phyloP scores from a whole-genome alignment of 2,113 vertebrate genomes.

The Salvelinus fontinalis region DNA sequence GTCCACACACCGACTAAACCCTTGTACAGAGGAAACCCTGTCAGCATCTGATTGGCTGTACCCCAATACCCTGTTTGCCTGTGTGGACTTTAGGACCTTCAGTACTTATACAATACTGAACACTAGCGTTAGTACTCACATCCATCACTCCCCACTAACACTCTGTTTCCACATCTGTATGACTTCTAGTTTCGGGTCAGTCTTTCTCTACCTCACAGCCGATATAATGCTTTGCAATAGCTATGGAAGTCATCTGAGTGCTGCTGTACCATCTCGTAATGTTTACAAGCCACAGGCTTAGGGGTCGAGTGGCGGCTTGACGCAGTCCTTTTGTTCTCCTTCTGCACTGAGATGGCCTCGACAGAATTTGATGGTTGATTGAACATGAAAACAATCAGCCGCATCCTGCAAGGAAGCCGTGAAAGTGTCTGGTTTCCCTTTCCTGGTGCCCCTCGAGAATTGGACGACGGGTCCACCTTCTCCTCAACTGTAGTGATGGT shows the following conservation, averaged over 20 bases:
- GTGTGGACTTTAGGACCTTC: no score
- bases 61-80: no score
- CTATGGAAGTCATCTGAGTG: neutral
- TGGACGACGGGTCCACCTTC: slow-evolving; percentile 48
- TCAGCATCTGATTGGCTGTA: no score
- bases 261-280: no score
- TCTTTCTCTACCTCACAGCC: neutral
- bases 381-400: slow-evolving; percentile 67
- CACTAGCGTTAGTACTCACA: no score
- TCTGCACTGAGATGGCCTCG: slow-evolving; percentile 49
- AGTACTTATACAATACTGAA: no score
- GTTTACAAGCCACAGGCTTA: slow-evolving; percentile 10
- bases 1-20: no score
- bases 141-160: slow-evolving; percentile 25
- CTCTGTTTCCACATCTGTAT: slow-evolving; percentile 45
- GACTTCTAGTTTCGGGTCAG: slow-evolving; percentile 36
- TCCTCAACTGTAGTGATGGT: slow-evolving; percentile 25
- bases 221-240: neutral
- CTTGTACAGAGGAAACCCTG: no score
- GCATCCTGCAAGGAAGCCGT: slow-evolving; percentile 61
- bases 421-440: slow-evolving; percentile 55
- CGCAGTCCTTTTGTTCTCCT: slow-evolving; percentile 61
- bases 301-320: slow-evolving; percentile 52
- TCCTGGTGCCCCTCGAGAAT: slow-evolving; percentile 31
- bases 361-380: slow-evolving; percentile 76